A percentile compares a stretch with the other conserved stretches of the same genome.
phyloP scores from a whole-genome alignment of 2,888 invertebrate genomes.

The Macaria liturata region DNA sequence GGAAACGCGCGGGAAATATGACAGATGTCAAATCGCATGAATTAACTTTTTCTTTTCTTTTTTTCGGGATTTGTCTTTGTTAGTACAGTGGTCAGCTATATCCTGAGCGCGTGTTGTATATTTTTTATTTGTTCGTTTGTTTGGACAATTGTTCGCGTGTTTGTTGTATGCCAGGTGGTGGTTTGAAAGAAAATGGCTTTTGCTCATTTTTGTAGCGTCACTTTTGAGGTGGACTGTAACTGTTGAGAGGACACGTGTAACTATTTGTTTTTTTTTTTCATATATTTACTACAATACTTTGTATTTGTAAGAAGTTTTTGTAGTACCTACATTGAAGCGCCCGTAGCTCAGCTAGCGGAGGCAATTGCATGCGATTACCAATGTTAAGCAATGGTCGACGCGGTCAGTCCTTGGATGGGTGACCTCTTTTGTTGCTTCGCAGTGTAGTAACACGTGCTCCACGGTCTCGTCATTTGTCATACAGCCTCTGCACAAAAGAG shows the following conservation, averaged over 20 bases:
- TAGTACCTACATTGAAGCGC: too few species aligned
- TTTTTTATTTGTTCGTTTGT: conserved; percentile 36
- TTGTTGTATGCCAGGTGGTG: conserved; percentile 47
- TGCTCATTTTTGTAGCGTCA: conserved; percentile 25
- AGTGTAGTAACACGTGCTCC: too few species aligned
- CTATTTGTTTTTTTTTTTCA: too few species aligned
- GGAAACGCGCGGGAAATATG: conserved; percentile 56
- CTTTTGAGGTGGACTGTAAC: conserved; percentile 8
- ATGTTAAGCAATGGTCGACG: too few species aligned
- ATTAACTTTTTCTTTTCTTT: conserved; percentile 39
- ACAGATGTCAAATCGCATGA: conserved; percentile 60
- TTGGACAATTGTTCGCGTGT: conserved; percentile 46
- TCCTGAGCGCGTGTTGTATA: conserved; percentile 45
- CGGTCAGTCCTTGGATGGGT: too few species aligned
- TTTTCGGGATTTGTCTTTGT: conserved; percentile 23
- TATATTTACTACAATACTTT: too few species aligned
- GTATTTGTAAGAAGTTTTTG: too few species aligned
- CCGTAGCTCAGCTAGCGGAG: too few species aligned
- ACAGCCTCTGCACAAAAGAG: too few species aligned
- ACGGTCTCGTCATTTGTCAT: too few species aligned
- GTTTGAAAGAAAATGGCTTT: conserved; percentile 13
- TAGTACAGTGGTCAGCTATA: conserved; percentile 47
- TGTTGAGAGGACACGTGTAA: background rate
- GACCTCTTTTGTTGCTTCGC: too few species aligned
- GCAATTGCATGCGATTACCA: too few species aligned